Conservation (phyloP, 2,113 vertebrate species). For the Pelecanus crispus region DNA sequence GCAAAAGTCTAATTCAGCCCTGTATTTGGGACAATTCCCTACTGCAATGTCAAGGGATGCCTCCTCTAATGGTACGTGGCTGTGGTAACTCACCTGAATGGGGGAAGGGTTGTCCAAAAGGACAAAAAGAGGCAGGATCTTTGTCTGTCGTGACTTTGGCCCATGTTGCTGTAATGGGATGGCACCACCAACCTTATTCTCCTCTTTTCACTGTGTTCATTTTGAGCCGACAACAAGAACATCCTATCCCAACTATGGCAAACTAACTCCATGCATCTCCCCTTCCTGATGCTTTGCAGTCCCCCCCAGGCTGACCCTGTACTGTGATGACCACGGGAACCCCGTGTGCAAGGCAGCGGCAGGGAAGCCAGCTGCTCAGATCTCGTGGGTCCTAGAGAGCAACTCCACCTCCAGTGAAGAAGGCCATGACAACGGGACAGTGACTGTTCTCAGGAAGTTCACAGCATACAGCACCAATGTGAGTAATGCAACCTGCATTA, state of each 20-base stretch:
- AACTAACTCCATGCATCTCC: not conserved
- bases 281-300: not conserved
- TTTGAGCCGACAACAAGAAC: not conserved
- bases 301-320: not conserved
- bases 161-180: accelerated
- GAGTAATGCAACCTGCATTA: not conserved
- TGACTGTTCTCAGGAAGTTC: slow-evolving; percentile 5
- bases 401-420: not conserved
- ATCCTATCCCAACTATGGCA: not conserved
- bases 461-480: not conserved
- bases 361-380: not conserved
- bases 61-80: not conserved
- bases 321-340: not conserved
- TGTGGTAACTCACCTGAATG: not conserved
- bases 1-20: not conserved
- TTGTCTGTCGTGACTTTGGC: not conserved
- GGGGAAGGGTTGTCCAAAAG: not conserved
- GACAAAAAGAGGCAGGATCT: accelerated
- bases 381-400: not conserved
- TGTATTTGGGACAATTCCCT: not conserved
- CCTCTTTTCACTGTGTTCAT: not conserved
- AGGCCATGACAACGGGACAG: not conserved
- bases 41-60: not conserved
- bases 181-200: not conserved
- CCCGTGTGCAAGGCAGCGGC: not conserved